A percentile compares a stretch with the other conserved stretches of the same genome.
phyloP scores from a whole-genome alignment of 2,797 vertebrate genomes.

The Enteromius viviparus region DNA sequence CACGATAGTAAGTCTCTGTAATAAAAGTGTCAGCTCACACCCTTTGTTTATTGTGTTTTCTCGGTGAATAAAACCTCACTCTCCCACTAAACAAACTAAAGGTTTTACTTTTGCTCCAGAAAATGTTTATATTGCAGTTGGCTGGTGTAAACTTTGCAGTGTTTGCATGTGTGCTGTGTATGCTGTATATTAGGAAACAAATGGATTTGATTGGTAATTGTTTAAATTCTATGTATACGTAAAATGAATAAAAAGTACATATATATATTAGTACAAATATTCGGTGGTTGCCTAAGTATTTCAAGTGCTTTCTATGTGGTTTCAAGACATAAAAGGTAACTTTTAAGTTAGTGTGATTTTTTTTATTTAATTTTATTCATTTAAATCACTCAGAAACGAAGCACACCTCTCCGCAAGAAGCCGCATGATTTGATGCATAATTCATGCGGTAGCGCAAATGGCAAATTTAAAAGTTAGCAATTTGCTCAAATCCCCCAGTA shows the following conservation, averaged over 20 bases:
- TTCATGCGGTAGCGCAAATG: neutral
- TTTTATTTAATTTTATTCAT: neutral
- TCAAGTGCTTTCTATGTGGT: neutral
- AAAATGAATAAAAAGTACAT: too few relatives aligned
- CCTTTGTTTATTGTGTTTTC: slow-evolving; percentile 38
- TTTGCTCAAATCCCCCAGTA: neutral
- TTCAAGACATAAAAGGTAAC: neutral
- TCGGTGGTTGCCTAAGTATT: neutral
- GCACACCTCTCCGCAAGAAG: neutral
- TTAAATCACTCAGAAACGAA: neutral
- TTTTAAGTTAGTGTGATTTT: neutral
- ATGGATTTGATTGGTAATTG: neutral
- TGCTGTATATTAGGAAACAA: neutral
- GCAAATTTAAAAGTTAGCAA: neutral
- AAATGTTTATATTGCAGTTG: neutral
- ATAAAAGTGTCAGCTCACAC: slow-evolving; percentile 40
- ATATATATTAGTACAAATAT: neutral
- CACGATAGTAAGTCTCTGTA: neutral
- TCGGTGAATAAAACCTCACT: slow-evolving; percentile 14
- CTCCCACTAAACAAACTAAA: slow-evolving; percentile 31
- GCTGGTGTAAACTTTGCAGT: neutral
- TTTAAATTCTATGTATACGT: neutral
- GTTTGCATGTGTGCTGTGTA: neutral
- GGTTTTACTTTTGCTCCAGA: neutral
- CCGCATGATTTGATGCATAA: neutral